These are phyloP conservation scores for Batillaria attramentaria DNA, from an alignment of 1,140 invertebrate species.

Conservation along the genomic window DNA sequence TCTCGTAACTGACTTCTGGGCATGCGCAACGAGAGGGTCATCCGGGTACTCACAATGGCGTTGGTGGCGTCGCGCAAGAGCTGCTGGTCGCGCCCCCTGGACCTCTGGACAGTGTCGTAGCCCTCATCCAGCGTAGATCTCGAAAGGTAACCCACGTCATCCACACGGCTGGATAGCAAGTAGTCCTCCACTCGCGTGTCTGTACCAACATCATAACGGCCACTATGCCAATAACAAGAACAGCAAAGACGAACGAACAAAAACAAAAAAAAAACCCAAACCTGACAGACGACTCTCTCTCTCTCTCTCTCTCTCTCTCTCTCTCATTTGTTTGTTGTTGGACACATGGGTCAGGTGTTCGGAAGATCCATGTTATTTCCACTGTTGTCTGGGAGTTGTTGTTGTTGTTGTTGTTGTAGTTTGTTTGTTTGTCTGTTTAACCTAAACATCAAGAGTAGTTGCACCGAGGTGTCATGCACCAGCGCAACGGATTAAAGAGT, in stretches of 20 bases:
- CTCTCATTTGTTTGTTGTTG: neutral
- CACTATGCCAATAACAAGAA: neutral
- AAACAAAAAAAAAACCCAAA: neutral
- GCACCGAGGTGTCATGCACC: too few relatives aligned
- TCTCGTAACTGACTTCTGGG: too few relatives aligned
- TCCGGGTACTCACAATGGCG: constrained; percentile 44
- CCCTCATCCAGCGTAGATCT: constrained; percentile 37
- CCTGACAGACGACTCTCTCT: neutral
- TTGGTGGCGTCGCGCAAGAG: constrained; percentile 38
- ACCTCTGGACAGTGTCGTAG: constrained; percentile 40
- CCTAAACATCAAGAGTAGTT: too few relatives aligned
- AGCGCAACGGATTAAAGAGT: too few relatives aligned
- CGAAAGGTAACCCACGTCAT: constrained; percentile 40
- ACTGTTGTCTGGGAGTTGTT: too few relatives aligned
- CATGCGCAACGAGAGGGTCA: neutral
- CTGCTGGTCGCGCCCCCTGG: constrained; percentile 42
- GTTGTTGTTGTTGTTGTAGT: too few relatives aligned
- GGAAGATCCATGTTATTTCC: too few relatives aligned
- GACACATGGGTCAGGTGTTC: too few relatives aligned
- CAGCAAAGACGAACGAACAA: neutral
- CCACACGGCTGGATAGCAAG: constrained; percentile 38
- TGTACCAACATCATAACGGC: neutral
- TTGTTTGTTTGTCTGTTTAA: too few relatives aligned
- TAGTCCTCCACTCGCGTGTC: constrained; percentile 44
- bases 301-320: constrained; percentile 15